Evolutionary conservation across 2,888 invertebrate species (phyloP), one percentile per base, ranked within the genome.

Genomic region (Melikaiella ostensackeni): DNA sequence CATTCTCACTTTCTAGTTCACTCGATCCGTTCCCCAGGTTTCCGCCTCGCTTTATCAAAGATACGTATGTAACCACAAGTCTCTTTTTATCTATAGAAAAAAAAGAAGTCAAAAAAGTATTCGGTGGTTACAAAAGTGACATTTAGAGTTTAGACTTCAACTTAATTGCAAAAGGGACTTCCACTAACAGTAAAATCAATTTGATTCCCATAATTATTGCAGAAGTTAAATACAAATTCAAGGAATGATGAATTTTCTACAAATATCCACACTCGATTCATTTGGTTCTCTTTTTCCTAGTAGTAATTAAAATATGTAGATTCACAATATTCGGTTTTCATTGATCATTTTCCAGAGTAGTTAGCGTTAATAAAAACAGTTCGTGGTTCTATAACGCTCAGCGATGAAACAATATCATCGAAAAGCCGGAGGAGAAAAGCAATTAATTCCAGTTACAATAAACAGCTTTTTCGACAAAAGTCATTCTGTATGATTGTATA

Each of bases 351-450:
- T 33, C 38, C 5, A 62, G 5, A 4, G 35, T n/a, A 33, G 4
- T 33, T 63, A 38, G 38, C 35, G 21, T 30, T 30, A 11, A 21
- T 21, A 63, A 63, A 63, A 38, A 21, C 63, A 38, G 63, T 63
- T 35, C 11, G 35, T 63, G 11, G 63, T 35, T 63, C n/a, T 35
- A 63, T 63, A 38, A 19, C 11, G 33, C 27, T 33, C 33, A 35
- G 9, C 61, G 30, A 30, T 61, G 19, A 62, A 62, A 35, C 35
- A 62, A 30, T 61, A n/a, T n/a, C n/a, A 61, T 61, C 61, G 30
- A 30, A 19, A 62, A 33, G 11, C 21, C n/a, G 9, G 9, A 63
- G 62, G 62, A n/a, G n/a, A n/a, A n/a, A 30, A 2, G 13, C 13
- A 2, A 2, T 4, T 38, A 63, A 63, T 63, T 38, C 0, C 38